Evolutionary conservation across 2,797 vertebrate species (phyloP), one percentile per base, ranked within the genome.

Genomic region (Balearica regulorum): DNA sequence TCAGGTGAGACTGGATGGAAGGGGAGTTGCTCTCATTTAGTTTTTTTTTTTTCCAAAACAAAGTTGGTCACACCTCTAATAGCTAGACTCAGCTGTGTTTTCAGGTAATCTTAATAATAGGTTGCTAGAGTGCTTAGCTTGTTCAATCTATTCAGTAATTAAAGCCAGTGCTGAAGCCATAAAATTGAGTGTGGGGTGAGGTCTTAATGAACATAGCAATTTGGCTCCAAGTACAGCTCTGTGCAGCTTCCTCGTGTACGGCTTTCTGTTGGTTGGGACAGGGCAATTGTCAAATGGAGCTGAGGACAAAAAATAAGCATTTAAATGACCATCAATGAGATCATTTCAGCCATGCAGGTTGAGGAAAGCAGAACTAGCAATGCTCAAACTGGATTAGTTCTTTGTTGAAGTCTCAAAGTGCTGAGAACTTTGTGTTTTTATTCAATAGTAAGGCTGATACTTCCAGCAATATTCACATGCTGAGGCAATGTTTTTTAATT

Each of bases 41-140:
- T 5, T 13, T n/a, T 82, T 39, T 65, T 60, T 78, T 84, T 87
- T 69, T 13, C 20, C 1, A 0, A 71, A 71, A 43, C 61, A 29
- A 61, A 65, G 43, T n/a, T 91, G 65, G 65, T 65, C 73, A 84
- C 81, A 71, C 71, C 78, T 95, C 86, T 96, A 92, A 87, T 55
- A 92, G 60, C 78, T 79, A 68, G 51, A 87, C 92, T 95, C 49
- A 62, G 26, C 39, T 81, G 65, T 86, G 90, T 51, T 88, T 95
- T 89, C 93, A 66, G 70, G 85, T 79, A 81, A 25, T 65, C 54
- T 92, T 95, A 97, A 96, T 96, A 77, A 87, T 1, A 92, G 94
- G 81, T 78, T 93, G 58, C 78, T 83, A 10, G 64, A 92, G 26
- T 81, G 86, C 90, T 96, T 94, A 78, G 84, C 46, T 96, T 82